Base-by-base conservation (phyloP, 2,797 vertebrate genomes). In the Varecia variegata region DNA sequence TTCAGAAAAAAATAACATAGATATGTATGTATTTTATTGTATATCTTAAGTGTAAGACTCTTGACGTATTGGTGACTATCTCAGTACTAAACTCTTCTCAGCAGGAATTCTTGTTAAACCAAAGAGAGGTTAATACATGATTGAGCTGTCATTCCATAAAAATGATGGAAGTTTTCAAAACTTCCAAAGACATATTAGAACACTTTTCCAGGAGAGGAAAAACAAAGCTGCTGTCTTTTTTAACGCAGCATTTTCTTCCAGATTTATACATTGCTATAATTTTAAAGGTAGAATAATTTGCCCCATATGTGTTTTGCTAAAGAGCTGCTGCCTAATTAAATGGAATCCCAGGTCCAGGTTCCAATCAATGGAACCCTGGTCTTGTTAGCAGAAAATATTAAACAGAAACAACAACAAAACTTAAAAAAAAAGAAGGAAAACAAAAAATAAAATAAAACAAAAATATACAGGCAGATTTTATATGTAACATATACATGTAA, bases 1-100 rank as follows among this genome's bases (percentile, higher is more conserved):
- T 88, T 88, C 17, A 90, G 62, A 71, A 92, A 94, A 93, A 93
- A 60, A n/a, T 7, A 71, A 58, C 52, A n/a, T 11, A 50, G 50
- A 5, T 70, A 11, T 73, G 5, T 60, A 20, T 56, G 13, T 52
- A 52, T 88, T 84, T 56, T 32, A 60, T 52, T 67, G 13, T 74
- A 74, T 74, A 5, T 79, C 40, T 70, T 50, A 82, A n/a, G 18
- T 60, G 7, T 43, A 77, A 70, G 50, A 7, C 7, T 70, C 32
- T 90, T 21, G 40, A 83, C 27, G 14, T n/a, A n/a, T 54, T 86
- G 62, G 13, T 62, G 14, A 77, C 38, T 58, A 13, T 88, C 47
- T 65, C 50, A 38, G 52, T 35, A 50, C 25, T 58, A 56, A 65
- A 25, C 73, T 93, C 62, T 93, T 92, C 62, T 62, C 40, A 82